Evolutionary conservation across 1,140 invertebrate genomes (phyloP), one percentile per base, ranked within the genome.

Genomic region (Sinella curviseta): DNA sequence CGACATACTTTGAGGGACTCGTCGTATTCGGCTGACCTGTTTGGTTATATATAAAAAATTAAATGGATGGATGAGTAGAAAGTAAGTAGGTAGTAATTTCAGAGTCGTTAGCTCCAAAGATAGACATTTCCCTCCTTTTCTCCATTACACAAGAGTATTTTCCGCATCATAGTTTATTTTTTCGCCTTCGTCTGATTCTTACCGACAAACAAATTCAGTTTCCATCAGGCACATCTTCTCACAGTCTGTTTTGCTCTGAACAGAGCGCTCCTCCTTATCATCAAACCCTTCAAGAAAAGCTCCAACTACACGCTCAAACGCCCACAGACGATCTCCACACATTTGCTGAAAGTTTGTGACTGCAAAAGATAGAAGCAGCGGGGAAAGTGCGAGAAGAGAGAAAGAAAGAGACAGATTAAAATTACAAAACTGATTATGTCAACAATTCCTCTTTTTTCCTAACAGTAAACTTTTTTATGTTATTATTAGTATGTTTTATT

Each of bases 311-410:
- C 89, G 77, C 74, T 90, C 89, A 82, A 90, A 89, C 17, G 88
- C 85, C 89, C 89, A 89, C 4, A 89, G 82, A 3, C 88, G 84
- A 76, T 89, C 88, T 8, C 88, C 87, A 78, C 89, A 89, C 24
- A 89, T 80, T n/a, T 85, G 80, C 73, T 87, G 86, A 79, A 87
- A 87, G 80, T 86, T 85, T 17, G 84, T 82, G 17, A 86, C 85
- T 86, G 48, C 20, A 76, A 74, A 78, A 76, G 76, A 39, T 55
- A n/a, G n/a, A n/a, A n/a, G 76, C n/a, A n/a, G n/a, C n/a, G n/a
- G n/a, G n/a, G n/a, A 75, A 75, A 74, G 26, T 28, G 3, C 34
- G 30, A 16, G 20, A 35, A 74, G 60, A 60, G 8, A 60, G 24
- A 60, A 60, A 28, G 74, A 14, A 48, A 60, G 39, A 20, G 20